Evolutionary conservation across 1,140 invertebrate genomes (phyloP), one percentile per base, ranked within the genome.

Genomic region (Chionoecetes opilio): DNA sequence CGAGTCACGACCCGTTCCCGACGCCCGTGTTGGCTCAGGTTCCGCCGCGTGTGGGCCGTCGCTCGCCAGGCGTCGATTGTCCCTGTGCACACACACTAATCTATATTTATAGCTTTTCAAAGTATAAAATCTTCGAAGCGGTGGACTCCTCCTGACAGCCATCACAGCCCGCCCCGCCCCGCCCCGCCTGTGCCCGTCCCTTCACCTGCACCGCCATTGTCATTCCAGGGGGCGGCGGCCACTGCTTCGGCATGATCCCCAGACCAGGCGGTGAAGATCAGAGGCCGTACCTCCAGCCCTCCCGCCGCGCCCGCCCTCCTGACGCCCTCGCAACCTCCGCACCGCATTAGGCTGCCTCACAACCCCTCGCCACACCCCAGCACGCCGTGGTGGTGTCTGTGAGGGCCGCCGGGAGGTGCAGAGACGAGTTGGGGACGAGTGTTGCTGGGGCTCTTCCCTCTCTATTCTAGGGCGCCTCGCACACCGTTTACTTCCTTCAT

Each of bases 171-270:
- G 21, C 21, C 63, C n/a, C 63, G 63, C 63, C 21, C 63, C 63
- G 63, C 63, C 9, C 63, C 9, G 63, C n/a, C 63, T 2, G 63
- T 75, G 63, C 63, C 63, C 63, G 63, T 75, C 63, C 63, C 63
- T 75, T 75, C 63, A 75, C 63, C 63, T 75, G 63, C 63, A 75
- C 63, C 63, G 63, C 63, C 63, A 75, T 75, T 75, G 63, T 75
- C 63, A 75, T 75, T 75, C 63, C 63, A 1, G 63, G 63, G 26
- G 63, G 63, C 63, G 63, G 63, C 63, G 63, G 63, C 21, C 63
- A 75, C 63, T 75, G 63, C 63, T 75, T n/a, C 63, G 63, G 63
- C 63, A 75, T 75, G 63, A 75, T 17, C 21, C 63, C 63, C 63
- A 75, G 63, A 75, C 63, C 0, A 26, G 63, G 63, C 63, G 63